Conservation (phyloP, 1,140 invertebrate species). For the Probaryconus sp. region DNA sequence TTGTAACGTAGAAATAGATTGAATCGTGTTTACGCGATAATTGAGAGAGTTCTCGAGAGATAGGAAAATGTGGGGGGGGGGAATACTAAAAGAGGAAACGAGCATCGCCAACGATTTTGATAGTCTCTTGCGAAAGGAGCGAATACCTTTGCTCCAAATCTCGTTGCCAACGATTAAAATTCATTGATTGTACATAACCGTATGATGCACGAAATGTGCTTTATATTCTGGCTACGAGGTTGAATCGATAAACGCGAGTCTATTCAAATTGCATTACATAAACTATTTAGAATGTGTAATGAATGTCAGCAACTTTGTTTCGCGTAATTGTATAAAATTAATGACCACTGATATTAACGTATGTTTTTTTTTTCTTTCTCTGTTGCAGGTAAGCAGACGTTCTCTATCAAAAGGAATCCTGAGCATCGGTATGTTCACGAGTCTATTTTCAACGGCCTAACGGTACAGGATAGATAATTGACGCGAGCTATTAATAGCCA, state of each 20-base stretch:
- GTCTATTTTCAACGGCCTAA: too few relatives aligned
- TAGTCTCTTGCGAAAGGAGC: too few relatives aligned
- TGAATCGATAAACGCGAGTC: constrained; percentile 1
- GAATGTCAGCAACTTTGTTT: too few relatives aligned
- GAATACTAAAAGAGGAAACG: constrained; percentile 1
- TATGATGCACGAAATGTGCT: background rate
- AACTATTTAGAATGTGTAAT: too few relatives aligned
- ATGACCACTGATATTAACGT: background rate
- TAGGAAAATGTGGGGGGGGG: background rate
- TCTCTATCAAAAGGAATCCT: background rate
- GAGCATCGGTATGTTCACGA: background rate
- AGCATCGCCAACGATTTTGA: too few relatives aligned
- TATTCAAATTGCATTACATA: background rate
- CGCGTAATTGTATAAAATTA: background rate
- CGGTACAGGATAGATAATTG: constrained; percentile 17
- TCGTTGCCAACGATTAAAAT: too few relatives aligned
- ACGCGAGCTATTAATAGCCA: background rate
- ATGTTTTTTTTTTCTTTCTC: background rate
- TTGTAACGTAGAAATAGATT: constrained; percentile 37
- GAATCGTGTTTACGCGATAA: constrained; percentile 51
- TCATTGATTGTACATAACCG: constrained; percentile 6
- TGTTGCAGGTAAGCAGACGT: constrained; percentile 16
- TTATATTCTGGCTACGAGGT: background rate
- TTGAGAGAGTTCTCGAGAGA: constrained; percentile 23
- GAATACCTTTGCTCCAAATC: too few relatives aligned